phyloP scores from a whole-genome alignment of 1,140 invertebrate genomes.

The Apolygus lucorum region DNA sequence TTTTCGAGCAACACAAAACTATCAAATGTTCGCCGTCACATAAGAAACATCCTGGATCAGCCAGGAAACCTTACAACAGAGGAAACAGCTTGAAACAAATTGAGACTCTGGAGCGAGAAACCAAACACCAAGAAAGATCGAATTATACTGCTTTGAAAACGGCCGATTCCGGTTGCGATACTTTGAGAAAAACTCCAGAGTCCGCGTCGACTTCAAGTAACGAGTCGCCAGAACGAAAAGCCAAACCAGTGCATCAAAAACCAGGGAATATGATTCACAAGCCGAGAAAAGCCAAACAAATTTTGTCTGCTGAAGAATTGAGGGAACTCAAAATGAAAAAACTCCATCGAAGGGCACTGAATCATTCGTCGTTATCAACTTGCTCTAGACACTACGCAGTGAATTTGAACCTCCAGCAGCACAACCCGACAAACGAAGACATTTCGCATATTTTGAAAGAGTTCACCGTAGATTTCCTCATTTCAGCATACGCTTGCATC shows the following conservation, averaged over 20 bases:
- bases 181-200: slow-evolving; percentile 53
- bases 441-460: slow-evolving; percentile 65
- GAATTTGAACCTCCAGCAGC: slow-evolving; percentile 52
- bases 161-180: slow-evolving; percentile 58
- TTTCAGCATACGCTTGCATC: slow-evolving; percentile 59
- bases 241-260: slow-evolving; percentile 54
- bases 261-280: slow-evolving; percentile 43
- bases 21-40: neutral
- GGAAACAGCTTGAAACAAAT: neutral
- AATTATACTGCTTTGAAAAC: too few relatives aligned
- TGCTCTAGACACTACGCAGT: too few relatives aligned
- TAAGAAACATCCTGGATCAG: neutral
- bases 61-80: neutral
- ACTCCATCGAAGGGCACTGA: slow-evolving; percentile 35
- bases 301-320: slow-evolving; percentile 41
- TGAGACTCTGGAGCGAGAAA: neutral
- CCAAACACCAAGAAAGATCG: neutral
- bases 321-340: slow-evolving; percentile 52
- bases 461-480: slow-evolving; percentile 65
- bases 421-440: slow-evolving; percentile 60
- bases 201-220: slow-evolving; percentile 61
- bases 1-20: neutral
- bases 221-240: slow-evolving; percentile 43
- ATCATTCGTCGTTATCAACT: neutral
- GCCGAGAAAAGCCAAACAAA: slow-evolving; percentile 33